Evolutionary conservation across 2,113 vertebrate species (phyloP).

Genomic region (Xenopus borealis): DNA sequence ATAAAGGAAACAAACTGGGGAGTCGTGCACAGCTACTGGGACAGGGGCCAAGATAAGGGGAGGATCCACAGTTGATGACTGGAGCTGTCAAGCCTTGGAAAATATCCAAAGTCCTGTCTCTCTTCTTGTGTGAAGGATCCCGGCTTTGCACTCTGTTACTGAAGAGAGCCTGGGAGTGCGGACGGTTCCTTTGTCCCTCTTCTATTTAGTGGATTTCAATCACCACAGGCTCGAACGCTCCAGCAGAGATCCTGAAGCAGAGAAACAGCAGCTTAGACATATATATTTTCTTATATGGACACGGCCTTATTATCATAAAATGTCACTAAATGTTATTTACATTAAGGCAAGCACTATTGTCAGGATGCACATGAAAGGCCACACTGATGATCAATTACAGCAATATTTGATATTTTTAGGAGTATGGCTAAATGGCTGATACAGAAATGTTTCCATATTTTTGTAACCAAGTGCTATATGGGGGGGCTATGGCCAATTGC

Average conservation of each 20-base stretch:
- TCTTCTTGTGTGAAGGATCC: neutral
- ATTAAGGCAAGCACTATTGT: too few relatives aligned
- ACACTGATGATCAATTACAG: too few relatives aligned
- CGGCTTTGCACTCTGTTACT: conserved; percentile 1
- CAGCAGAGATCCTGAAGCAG: conserved; percentile 79
- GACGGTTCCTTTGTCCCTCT: conserved; percentile 10
- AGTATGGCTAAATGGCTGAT: too few relatives aligned
- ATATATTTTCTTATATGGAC: too few relatives aligned
- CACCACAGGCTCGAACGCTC: conserved; percentile 89
- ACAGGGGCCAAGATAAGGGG: conserved; percentile 21
- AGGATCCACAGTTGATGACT: neutral
- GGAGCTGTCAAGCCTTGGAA: conserved; percentile 9
- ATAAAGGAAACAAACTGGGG: conserved; percentile 21
- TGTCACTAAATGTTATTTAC: too few relatives aligned
- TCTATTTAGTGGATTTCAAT: conserved; percentile 87
- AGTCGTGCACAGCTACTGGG: conserved; percentile 30
- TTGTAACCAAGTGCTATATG: too few relatives aligned
- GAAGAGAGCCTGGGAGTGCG: conserved; percentile 1
- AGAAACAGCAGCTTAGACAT: neutral
- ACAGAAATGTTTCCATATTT: too few relatives aligned
- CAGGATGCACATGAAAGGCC: too few relatives aligned
- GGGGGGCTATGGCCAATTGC: too few relatives aligned
- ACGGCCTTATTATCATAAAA: too few relatives aligned
- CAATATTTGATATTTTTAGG: too few relatives aligned
- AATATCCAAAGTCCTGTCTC: neutral